Conservation (phyloP, 2,888 invertebrate species). For the Eupithecia subumbrata region DNA sequence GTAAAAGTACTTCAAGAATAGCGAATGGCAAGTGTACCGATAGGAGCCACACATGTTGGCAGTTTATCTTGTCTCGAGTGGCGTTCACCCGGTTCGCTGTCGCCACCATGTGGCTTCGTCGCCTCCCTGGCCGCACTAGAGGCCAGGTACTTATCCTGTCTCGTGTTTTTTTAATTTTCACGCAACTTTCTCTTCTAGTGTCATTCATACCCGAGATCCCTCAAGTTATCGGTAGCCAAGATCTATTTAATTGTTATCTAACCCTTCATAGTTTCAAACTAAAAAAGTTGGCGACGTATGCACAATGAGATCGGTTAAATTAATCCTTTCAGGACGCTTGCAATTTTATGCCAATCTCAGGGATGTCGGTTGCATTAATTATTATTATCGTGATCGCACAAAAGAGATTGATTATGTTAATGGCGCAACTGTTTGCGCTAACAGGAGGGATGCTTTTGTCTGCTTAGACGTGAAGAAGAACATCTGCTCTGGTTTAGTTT, state of each 20-base stretch:
- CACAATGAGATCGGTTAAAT: constrained; percentile 52
- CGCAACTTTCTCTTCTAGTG: constrained; percentile 58
- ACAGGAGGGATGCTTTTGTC: constrained; percentile 65
- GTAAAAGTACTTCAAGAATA: constrained; percentile 47
- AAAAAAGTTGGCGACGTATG: constrained; percentile 34
- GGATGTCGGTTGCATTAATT: constrained; percentile 54
- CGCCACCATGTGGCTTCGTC: constrained; percentile 63
- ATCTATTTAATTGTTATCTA: constrained; percentile 25
- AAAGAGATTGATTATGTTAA: constrained; percentile 68
- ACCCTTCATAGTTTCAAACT: constrained; percentile 10
- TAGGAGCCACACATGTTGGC: constrained; percentile 63
- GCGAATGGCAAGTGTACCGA: constrained; percentile 56
- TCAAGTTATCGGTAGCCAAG: constrained; percentile 27
- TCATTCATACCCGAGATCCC: constrained; percentile 32
- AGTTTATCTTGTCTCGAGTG: constrained; percentile 62
- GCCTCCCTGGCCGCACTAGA: constrained; percentile 61
- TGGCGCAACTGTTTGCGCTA: constrained; percentile 55
- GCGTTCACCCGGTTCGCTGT: constrained; percentile 58
- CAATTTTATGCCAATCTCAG: constrained; percentile 48
- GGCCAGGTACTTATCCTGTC: constrained; percentile 71
- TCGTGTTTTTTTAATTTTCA: constrained; percentile 49
- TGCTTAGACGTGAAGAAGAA: constrained; percentile 60
- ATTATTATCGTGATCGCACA: constrained; percentile 56
- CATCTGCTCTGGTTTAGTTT: constrained; percentile 79
- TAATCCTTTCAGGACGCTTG: constrained; percentile 48